Conservation (phyloP, 2,113 vertebrate species). For the Terrapene triunguis region DNA sequence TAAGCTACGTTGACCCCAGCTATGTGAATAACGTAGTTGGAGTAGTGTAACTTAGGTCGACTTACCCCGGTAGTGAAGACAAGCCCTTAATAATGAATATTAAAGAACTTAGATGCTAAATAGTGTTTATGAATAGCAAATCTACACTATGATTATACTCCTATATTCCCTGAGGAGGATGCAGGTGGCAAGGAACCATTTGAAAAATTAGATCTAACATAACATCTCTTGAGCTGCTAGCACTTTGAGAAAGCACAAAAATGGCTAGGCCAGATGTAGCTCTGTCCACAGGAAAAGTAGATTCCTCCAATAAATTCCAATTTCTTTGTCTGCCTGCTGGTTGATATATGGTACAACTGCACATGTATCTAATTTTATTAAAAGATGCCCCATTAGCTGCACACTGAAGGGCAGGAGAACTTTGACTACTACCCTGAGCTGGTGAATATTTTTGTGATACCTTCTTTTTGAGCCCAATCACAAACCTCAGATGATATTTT, state of each 20-base stretch:
- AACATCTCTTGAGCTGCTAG: slow-evolving; percentile 24
- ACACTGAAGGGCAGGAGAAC: slow-evolving; percentile 24
- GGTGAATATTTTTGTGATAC: background rate
- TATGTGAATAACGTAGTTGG: too few species aligned
- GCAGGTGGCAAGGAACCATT: slow-evolving; percentile 30
- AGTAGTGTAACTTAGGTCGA: too few species aligned
- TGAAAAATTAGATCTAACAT: slow-evolving; percentile 28
- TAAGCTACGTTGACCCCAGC: too few species aligned
- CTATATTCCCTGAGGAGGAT: background rate
- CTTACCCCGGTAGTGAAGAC: too few species aligned
- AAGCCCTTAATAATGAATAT: background rate
- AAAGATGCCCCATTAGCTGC: slow-evolving; percentile 64
- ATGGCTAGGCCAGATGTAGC: slow-evolving; percentile 55
- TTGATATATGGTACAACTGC: slow-evolving; percentile 67
- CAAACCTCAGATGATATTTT: background rate
- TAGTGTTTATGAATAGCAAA: slow-evolving; percentile 32
- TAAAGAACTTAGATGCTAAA: slow-evolving; percentile 51
- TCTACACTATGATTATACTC: slow-evolving; percentile 39
- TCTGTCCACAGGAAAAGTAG: slow-evolving; percentile 73
- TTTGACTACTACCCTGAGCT: slow-evolving; percentile 47
- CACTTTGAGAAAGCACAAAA: slow-evolving; percentile 10
- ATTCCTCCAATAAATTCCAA: slow-evolving; percentile 72
- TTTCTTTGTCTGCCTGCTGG: slow-evolving; percentile 61
- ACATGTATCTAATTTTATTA: slow-evolving; percentile 72
- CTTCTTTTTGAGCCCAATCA: background rate